Evolutionary conservation across 2,888 invertebrate species (phyloP).

Genomic region (Ophion obscuratus): DNA sequence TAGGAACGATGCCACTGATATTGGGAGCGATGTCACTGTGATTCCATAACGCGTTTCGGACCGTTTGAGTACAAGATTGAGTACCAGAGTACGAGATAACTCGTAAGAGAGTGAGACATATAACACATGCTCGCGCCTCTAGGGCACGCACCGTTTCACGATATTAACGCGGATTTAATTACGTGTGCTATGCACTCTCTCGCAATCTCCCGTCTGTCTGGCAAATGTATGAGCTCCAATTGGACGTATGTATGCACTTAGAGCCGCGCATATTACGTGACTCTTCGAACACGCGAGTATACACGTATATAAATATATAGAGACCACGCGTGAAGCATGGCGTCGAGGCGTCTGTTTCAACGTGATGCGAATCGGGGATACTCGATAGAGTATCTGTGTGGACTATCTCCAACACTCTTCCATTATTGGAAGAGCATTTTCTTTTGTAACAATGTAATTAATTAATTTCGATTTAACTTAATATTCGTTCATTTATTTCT

Average conservation of each 20-base stretch:
- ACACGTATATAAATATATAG: not conserved
- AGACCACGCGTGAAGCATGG: conserved; percentile 16
- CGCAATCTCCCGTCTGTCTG: conserved; percentile 51
- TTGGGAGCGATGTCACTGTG: not conserved
- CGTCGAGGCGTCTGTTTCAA: conserved; percentile 50
- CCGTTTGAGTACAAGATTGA: conserved; percentile 26
- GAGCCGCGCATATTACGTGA: conserved; percentile 46
- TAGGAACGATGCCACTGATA: not conserved
- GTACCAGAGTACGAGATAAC: conserved; percentile 49
- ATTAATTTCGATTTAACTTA: not conserved
- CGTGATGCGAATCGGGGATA: conserved; percentile 30
- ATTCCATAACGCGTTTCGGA: conserved; percentile 22
- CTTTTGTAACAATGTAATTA: not conserved
- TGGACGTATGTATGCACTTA: conserved; percentile 32
- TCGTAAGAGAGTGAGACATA: conserved; percentile 22
- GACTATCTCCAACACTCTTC: not conserved
- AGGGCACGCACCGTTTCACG: conserved; percentile 74
- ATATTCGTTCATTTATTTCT: not conserved
- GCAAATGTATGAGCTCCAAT: conserved; percentile 50
- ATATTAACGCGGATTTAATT: conserved; percentile 79
- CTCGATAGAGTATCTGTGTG: not conserved
- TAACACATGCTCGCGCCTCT: conserved; percentile 54
- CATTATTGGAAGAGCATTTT: not conserved
- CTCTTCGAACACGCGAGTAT: conserved; percentile 1
- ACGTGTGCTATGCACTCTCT: conserved; percentile 71